phyloP scores from a whole-genome alignment of 2,113 vertebrate species.

The Phalacrocorax carbo region DNA sequence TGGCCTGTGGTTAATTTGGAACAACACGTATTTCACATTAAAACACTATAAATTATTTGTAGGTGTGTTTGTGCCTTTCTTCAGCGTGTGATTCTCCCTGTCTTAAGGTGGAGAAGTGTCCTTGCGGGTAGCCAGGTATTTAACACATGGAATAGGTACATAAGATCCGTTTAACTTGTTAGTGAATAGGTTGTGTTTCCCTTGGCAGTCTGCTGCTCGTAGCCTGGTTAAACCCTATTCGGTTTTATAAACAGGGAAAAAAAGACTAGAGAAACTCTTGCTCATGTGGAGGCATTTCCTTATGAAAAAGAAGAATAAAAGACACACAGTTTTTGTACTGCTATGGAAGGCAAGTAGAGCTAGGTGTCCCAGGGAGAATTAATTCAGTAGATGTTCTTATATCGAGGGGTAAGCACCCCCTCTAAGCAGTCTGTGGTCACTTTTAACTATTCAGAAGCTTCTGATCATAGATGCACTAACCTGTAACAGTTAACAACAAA shows the following conservation, averaged over 20 bases:
- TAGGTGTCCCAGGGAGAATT: neutral
- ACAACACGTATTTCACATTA: constrained; percentile 43
- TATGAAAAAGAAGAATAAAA: neutral
- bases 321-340: fast-evolving
- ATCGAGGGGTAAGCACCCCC: fast-evolving
- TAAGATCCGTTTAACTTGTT: constrained; percentile 51
- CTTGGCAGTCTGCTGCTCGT: neutral
- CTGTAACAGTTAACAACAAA: neutral
- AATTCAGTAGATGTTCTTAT: neutral
- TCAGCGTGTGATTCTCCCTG: neutral
- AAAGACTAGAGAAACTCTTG: neutral
- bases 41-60: constrained; percentile 19
- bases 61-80: neutral
- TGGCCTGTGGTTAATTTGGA: neutral
- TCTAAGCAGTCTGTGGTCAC: fast-evolving
- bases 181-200: constrained; percentile 11
- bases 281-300: neutral
- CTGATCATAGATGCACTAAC: fast-evolving
- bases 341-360: neutral
- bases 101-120: neutral
- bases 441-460: neutral
- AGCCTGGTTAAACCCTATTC: neutral
- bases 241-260: neutral
- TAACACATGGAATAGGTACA: neutral
- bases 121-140: constrained; percentile 2